These are phyloP conservation scores for Catocala sponsa DNA, from an alignment of 2,888 invertebrate genomes.

Conservation along the genomic window DNA sequence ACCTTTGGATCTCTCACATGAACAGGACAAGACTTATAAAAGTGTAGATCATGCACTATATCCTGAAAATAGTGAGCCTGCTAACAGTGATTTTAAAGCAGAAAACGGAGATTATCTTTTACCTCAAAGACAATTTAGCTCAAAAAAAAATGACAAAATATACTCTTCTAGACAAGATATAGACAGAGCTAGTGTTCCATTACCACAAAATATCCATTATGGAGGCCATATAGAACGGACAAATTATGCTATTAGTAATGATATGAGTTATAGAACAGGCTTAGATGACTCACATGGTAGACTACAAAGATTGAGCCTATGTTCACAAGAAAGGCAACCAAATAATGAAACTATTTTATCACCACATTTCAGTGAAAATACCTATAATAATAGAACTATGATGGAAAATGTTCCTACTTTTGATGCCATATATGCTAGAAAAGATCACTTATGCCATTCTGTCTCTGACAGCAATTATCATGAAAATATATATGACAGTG, in stretches of 20 bases:
- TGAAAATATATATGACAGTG: slow-evolving; percentile 75
- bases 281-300: slow-evolving; percentile 73
- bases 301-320: slow-evolving; percentile 78
- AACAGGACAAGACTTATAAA: slow-evolving; percentile 83
- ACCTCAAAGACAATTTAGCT: slow-evolving; percentile 65
- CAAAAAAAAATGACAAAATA: slow-evolving; percentile 71
- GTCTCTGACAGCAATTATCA: slow-evolving; percentile 76
- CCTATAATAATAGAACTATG: slow-evolving; percentile 67
- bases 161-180: slow-evolving; percentile 76
- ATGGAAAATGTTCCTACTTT: slow-evolving; percentile 70
- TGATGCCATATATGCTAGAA: slow-evolving; percentile 73
- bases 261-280: slow-evolving; percentile 70
- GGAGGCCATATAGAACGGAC: slow-evolving; percentile 69
- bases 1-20: slow-evolving; percentile 81
- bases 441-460: slow-evolving; percentile 74
- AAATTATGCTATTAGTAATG: slow-evolving; percentile 67
- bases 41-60: slow-evolving; percentile 86
- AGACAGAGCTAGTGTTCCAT: slow-evolving; percentile 64
- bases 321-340: slow-evolving; percentile 76
- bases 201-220: slow-evolving; percentile 65
- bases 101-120: slow-evolving; percentile 68
- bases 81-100: slow-evolving; percentile 67
- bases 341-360: slow-evolving; percentile 72
- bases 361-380: slow-evolving; percentile 72
- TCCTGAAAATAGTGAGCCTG: slow-evolving; percentile 73